Base-by-base conservation (phyloP, 2,888 invertebrate genomes). In the Lasioglossum calceatum region DNA sequence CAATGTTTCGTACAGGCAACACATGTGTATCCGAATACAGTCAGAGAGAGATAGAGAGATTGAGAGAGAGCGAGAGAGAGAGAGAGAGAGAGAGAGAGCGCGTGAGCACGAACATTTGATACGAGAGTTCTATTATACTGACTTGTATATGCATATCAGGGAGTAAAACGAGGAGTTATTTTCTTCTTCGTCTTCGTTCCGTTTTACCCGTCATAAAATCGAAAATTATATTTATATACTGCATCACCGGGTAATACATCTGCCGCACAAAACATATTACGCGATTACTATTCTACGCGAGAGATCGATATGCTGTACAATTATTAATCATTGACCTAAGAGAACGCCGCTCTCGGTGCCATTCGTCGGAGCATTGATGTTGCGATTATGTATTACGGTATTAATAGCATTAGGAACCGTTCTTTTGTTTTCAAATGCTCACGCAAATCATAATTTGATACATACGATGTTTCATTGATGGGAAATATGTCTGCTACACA, bases 361-460 rank as follows among this genome's bases (percentile, higher is more conserved):
- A 36, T 73, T 44, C 74, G 77, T 89, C 79, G 19, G 44, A 85
- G 82, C 84, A 89, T 79, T 61, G 80, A 85, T 73, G 75, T 85
- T 89, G 89, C 85, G 85, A 89, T 89, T 87, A 85, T 71, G 7
- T 84, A 81, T 87, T 87, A 86, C 85, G 39, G 50, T 36, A n/a
- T 79, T 82, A 72, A 86, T 82, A 71, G 88, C 84, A 86, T 90
- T 87, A 39, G 44, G 81, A 88, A 82, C 81, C 86, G 87, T 87
- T 82, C 61, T 83, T 78, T 44, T 44, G 44, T 44, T 84, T 71
- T 81, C 77, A 36, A 67, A 7, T 61, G 77, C 47, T 61, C 64
- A 82, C 64, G 74, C 50, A 87, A 88, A 84, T 84, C 81, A 86
- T 86, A 81, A 87, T 90, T 88, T 87, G 87, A 87, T 86, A 89